Evolutionary conservation across 2,888 invertebrate species (phyloP).

Genomic region (Neocrepidodera transversa): DNA sequence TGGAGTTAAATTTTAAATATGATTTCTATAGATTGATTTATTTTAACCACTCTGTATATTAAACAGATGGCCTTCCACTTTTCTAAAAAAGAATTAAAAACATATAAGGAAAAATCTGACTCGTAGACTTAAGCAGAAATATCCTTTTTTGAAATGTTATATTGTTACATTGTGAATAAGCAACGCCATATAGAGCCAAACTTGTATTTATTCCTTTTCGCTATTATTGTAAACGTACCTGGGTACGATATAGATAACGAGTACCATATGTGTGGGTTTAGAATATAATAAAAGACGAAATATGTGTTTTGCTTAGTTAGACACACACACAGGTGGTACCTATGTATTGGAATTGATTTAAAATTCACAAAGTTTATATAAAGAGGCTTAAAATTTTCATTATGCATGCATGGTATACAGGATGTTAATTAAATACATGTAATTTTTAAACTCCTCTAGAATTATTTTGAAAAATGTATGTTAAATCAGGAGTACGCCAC

Average conservation of each 20-base stretch:
- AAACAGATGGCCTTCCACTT: neutral
- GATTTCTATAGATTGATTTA: too few species aligned
- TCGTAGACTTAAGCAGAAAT: neutral
- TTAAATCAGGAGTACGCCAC: too few species aligned
- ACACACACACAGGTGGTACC: neutral
- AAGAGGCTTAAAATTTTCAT: too few species aligned
- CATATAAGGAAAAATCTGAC: neutral
- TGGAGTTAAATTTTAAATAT: too few species aligned
- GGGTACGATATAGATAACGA: conserved; percentile 1
- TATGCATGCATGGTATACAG: too few species aligned
- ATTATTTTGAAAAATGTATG: too few species aligned
- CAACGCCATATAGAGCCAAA: neutral
- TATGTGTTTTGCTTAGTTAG: neutral
- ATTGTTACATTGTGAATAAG: neutral
- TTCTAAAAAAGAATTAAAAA: neutral
- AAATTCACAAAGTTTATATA: too few species aligned
- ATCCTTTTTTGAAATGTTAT: conserved; percentile 1
- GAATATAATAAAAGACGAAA: neutral
- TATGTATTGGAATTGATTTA: too few species aligned
- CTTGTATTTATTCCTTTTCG: neutral
- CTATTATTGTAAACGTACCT: neutral
- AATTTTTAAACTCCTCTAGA: too few species aligned
- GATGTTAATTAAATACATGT: too few species aligned
- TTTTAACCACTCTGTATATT: neutral
- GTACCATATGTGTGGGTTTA: neutral